Evolutionary conservation across 2,113 vertebrate genomes (phyloP).

Genomic region (Pionites leucogaster): DNA sequence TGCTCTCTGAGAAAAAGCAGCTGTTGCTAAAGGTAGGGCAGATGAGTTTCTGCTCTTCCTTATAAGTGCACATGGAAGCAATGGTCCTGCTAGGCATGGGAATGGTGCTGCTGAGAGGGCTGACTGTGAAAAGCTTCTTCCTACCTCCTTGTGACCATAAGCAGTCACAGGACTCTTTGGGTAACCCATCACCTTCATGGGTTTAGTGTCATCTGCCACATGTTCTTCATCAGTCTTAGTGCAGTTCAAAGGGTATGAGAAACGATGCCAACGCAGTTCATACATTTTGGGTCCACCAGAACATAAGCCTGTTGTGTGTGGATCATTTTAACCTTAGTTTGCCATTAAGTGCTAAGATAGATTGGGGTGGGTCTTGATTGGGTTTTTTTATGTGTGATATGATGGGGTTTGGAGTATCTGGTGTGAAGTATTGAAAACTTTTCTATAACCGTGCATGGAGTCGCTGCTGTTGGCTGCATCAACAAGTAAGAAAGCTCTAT

Average conservation of each 20-base stretch:
- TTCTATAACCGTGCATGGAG: neutral
- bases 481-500: slow-evolving; percentile 4
- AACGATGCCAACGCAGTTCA: fast-evolving
- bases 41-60: neutral
- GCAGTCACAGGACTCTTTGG: neutral
- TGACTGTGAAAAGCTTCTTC: neutral
- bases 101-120: neutral
- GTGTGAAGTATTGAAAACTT: neutral
- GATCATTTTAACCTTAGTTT: neutral
- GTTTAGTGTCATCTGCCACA: neutral
- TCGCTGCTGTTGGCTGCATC: neutral
- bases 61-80: fast-evolving
- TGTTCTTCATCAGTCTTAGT: neutral
- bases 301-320: neutral
- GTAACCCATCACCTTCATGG: neutral
- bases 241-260: neutral
- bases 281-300: neutral
- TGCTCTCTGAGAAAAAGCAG: neutral
- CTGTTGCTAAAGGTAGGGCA: neutral
- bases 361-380: neutral
- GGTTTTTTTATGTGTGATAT: neutral
- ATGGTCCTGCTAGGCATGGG: neutral
- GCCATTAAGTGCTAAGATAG: neutral
- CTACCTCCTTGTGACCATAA: neutral
- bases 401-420: neutral